These are phyloP conservation scores for Lamellibrachia columna DNA, from an alignment of 2,888 invertebrate species.

Conservation along the genomic window DNA sequence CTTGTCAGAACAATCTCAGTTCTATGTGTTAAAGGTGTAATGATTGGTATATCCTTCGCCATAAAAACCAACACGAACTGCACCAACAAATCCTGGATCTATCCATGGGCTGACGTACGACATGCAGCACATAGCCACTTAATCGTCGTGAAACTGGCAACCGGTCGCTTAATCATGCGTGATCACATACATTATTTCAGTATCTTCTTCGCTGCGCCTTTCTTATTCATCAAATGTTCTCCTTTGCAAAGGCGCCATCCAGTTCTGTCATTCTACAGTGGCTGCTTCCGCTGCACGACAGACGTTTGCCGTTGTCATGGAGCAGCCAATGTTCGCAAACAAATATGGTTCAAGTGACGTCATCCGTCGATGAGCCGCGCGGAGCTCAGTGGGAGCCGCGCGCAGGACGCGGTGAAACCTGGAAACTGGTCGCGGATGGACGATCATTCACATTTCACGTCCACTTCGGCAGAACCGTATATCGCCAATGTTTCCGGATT, in stretches of 20 bases:
- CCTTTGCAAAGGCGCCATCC: not conserved
- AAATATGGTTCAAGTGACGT: not conserved
- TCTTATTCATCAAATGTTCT: not conserved
- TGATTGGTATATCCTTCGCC: not conserved
- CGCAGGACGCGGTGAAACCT: not conserved
- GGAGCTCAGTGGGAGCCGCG: not conserved
- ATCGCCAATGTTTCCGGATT: not conserved
- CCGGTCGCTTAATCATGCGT: not conserved
- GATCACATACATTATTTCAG: not conserved
- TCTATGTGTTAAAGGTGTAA: not conserved
- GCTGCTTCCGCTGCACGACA: not conserved
- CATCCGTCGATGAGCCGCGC: not conserved
- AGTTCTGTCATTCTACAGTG: not conserved
- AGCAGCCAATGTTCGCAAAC: not conserved
- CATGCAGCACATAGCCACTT: not conserved
- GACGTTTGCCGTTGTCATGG: not conserved
- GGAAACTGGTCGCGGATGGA: not conserved
- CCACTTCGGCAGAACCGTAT: not conserved
- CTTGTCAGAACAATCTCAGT: not conserved
- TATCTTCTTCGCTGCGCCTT: not conserved
- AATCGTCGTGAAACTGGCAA: not conserved
- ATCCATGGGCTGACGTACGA: not conserved
- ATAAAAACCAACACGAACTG: not conserved
- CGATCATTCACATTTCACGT: not conserved
- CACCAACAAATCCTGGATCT: not conserved